A percentile compares a stretch with the other conserved stretches of the same genome.
phyloP scores from a whole-genome alignment of 1,140 invertebrate species.

The Gryllus bimaculatus region DNA sequence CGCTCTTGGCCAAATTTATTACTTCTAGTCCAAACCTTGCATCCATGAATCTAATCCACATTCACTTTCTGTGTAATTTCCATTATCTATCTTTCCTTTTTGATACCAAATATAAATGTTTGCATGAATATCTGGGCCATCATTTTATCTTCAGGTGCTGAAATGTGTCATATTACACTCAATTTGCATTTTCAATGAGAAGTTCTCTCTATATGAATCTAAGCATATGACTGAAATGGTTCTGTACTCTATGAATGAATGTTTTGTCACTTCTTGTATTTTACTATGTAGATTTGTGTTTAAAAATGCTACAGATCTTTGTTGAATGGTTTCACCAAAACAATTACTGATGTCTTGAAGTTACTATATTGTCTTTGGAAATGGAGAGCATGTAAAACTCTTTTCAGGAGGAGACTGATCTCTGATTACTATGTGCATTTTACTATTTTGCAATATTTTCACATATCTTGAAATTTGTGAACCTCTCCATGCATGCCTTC shows the following conservation, averaged over 20 bases:
- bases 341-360: not conserved
- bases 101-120: not conserved
- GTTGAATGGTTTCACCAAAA: not conserved
- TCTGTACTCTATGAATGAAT: not conserved
- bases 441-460: not conserved
- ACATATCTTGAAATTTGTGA: not conserved
- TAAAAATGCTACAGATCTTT: not conserved
- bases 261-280: not conserved
- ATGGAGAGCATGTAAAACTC: not conserved
- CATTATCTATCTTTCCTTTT: not conserved
- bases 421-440: not conserved
- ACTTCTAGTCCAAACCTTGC: not conserved
- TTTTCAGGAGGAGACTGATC: not conserved
- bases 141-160: not conserved
- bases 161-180: not conserved
- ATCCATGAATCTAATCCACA: not conserved
- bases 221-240: not conserved
- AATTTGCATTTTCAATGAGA: not conserved
- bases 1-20: not conserved
- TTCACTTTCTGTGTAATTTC: too few species aligned
- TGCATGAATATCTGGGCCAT: not conserved
- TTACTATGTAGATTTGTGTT: not conserved
- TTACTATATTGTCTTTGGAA: not conserved
- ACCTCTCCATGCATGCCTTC: not conserved
- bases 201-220: not conserved